phyloP scores from a whole-genome alignment of 2,888 invertebrate genomes.

The Hydropsyche betteni region DNA sequence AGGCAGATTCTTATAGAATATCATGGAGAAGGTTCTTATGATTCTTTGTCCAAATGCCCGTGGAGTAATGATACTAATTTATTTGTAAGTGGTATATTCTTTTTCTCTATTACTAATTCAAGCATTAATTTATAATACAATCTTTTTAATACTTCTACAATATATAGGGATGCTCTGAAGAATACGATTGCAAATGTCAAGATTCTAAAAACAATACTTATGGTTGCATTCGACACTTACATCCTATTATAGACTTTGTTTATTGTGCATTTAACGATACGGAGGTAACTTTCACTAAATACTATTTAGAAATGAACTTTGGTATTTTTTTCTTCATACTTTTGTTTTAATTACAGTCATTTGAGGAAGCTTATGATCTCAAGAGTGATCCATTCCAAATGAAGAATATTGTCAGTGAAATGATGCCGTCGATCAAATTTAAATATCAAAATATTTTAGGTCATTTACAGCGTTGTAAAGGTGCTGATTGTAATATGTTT shows the following conservation, averaged over 20 bases:
- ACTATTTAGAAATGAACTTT: conserved; percentile 6
- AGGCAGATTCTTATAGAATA: conserved; percentile 81
- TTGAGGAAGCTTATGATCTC: conserved; percentile 81
- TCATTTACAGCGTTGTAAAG: conserved; percentile 56
- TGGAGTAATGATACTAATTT: conserved; percentile 69
- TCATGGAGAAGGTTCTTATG: conserved; percentile 75
- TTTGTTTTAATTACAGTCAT: conserved; percentile 64
- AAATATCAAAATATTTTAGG: conserved; percentile 61
- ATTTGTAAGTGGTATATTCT: conserved; percentile 64
- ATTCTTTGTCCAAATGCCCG: conserved; percentile 70
- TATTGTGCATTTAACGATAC: conserved; percentile 72
- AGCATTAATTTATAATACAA: conserved; percentile 19
- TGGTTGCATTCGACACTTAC: conserved; percentile 76
- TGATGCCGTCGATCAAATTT: conserved; percentile 65
- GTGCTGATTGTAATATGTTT: conserved; percentile 53
- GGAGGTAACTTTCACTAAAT: conserved; percentile 58
- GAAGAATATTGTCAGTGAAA: conserved; percentile 67
- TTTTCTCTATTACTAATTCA: background rate
- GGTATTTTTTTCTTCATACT: background rate
- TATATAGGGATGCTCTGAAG: conserved; percentile 71
- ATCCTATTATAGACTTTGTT: conserved; percentile 65
- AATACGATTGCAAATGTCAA: conserved; percentile 84
- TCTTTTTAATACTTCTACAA: conserved; percentile 50
- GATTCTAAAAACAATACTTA: conserved; percentile 87
- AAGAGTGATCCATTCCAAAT: conserved; percentile 76